Percentiles rank a stretch among this genome's conserved stretches.
Evolutionary conservation across 2,113 vertebrate species (phyloP).

Genomic region (Puntigrus tetrazona): DNA sequence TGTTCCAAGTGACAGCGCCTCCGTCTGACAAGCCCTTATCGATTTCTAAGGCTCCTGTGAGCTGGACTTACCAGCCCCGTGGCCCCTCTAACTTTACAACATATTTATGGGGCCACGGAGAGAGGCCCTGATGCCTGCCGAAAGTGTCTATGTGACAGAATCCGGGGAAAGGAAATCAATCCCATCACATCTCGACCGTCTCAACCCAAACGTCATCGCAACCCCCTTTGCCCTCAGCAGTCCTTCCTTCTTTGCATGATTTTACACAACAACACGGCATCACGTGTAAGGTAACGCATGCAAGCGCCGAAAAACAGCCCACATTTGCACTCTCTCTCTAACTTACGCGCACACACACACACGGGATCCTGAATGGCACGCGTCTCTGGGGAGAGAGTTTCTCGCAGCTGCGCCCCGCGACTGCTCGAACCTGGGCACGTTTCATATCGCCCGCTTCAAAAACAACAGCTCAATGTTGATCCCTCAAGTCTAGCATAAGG

Average conservation of each 20-base stretch:
- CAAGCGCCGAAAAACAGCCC: conserved; percentile 15
- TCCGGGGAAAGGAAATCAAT: conserved; percentile 91
- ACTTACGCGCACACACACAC: conserved; percentile 23
- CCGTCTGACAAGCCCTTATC: conserved; percentile 86
- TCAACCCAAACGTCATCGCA: conserved; percentile 3
- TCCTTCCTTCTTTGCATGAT: conserved; percentile 10
- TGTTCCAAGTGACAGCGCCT: conserved; percentile 58
- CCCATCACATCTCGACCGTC: conserved; percentile 24
- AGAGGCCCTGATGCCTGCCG: conserved; percentile 75
- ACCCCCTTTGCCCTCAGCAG: conserved; percentile 1
- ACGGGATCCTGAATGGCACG: conserved; percentile 38
- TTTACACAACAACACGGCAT: conserved; percentile 14
- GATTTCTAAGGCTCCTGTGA: conserved; percentile 75
- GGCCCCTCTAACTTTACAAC: conserved; percentile 24
- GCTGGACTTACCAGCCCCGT: conserved; percentile 1
- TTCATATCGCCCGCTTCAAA: conserved; percentile 49
- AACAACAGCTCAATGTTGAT: conserved; percentile 59
- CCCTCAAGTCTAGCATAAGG: conserved; percentile 60
- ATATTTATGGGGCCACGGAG: conserved; percentile 73
- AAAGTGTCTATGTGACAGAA: conserved; percentile 83
- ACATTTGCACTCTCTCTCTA: conserved; percentile 12
- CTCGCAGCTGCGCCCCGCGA: conserved; percentile 55
- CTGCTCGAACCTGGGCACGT: conserved; percentile 47
- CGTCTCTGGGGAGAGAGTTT: conserved; percentile 46
- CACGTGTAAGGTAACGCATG: background rate